Percentiles rank a stretch among this genome's conserved stretches.
Evolutionary conservation across 2,113 vertebrate genomes (phyloP).

Genomic region (Oryctolagus cuniculus): DNA sequence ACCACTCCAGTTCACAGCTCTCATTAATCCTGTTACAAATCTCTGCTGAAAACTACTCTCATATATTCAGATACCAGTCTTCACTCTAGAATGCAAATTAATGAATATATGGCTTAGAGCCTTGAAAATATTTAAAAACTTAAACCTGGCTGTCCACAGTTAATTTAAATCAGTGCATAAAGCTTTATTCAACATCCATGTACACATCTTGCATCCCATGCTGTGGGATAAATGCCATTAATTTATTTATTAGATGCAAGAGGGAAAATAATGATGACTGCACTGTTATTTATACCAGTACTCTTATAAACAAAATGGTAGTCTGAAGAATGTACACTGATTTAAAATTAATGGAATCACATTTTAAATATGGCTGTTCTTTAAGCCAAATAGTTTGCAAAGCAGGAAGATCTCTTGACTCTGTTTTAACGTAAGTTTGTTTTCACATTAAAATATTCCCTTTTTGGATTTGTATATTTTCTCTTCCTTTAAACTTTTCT

Average conservation of each 20-base stretch:
- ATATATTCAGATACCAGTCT: no score
- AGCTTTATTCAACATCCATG: background rate
- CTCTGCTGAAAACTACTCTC: no score
- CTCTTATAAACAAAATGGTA: background rate
- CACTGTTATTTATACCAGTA: no score
- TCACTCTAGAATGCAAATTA: no score
- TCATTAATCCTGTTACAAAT: no score
- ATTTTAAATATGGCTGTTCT: conserved; percentile 43
- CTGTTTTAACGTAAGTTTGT: no score
- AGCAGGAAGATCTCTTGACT: conserved; percentile 17
- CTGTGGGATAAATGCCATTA: background rate
- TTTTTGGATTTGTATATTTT: no score
- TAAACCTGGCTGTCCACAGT: background rate
- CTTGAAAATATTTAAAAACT: conserved; percentile 46
- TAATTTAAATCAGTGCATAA: conserved; percentile 51
- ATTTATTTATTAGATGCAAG: no score
- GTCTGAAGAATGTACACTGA: background rate
- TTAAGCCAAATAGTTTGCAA: background rate
- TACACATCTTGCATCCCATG: background rate
- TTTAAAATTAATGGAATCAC: conserved; percentile 48
- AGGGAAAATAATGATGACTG: no score
- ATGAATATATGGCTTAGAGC: background rate
- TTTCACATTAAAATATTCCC: no score
- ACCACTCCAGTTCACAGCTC: background rate
- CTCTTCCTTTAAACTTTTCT: no score